Conservation (phyloP, 2,113 vertebrate species). For the Thunnus thynnus region DNA sequence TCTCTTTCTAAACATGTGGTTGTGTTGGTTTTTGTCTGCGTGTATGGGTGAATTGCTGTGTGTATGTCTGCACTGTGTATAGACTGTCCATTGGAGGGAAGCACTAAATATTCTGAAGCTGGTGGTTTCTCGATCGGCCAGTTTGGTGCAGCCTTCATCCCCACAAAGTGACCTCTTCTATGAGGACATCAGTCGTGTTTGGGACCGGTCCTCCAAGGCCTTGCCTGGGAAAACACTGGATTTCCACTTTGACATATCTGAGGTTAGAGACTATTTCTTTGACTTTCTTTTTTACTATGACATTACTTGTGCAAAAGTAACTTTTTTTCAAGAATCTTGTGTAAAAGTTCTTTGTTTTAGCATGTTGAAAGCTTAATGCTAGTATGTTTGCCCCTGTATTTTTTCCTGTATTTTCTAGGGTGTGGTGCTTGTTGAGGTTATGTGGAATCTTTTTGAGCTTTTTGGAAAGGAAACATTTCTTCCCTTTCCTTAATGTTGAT, state of each 20-base stretch:
- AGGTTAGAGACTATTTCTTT: conserved; percentile 81
- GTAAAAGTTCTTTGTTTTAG: not conserved
- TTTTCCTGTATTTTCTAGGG: conserved; percentile 70
- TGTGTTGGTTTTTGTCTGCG: conserved; percentile 32
- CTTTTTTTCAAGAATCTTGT: not conserved
- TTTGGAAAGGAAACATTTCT: conserved; percentile 70
- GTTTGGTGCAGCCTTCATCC: conserved; percentile 89
- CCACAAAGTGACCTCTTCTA: conserved; percentile 89
- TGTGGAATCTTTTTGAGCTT: conserved; percentile 56
- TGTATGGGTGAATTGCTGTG: conserved; percentile 44
- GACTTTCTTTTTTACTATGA: conserved; percentile 2
- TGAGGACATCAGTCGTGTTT: conserved; percentile 90
- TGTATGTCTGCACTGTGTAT: conserved; percentile 57
- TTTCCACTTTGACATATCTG: conserved; percentile 96
- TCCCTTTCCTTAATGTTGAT: conserved; percentile 59
- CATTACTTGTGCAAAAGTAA: too few species aligned
- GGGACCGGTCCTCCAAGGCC: conserved; percentile 93
- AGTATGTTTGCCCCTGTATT: conserved; percentile 28
- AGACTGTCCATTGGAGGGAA: conserved; percentile 95
- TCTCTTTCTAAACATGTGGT: conserved; percentile 21
- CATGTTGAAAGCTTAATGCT: conserved; percentile 6
- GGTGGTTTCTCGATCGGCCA: conserved; percentile 94
- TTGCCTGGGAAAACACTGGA: conserved; percentile 94
- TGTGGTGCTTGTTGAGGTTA: conserved; percentile 62
- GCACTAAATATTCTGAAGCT: conserved; percentile 93